Base-by-base conservation (phyloP, 2,113 vertebrate genomes). In the Alethe diademata region DNA sequence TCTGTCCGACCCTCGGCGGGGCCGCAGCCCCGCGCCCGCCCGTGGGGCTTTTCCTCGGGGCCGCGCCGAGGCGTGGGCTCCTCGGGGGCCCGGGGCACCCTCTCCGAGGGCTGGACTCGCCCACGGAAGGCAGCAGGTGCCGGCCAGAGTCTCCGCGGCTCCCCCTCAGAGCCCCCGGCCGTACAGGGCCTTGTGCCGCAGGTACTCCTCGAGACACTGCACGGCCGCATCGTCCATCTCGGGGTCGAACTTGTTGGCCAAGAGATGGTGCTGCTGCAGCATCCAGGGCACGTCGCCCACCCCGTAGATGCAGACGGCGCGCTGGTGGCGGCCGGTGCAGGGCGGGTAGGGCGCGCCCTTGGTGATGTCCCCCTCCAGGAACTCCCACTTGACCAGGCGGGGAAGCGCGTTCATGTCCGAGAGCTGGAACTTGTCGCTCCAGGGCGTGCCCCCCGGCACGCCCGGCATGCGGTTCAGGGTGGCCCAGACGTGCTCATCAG, bases 241-340 rank as follows among this genome's bases (percentile, higher is more conserved):
- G 6, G 98, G 98, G 88, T 99, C 99, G 96, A 99, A 99, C 96
- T 99, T 99, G 96, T 99, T 99, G 87, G 99, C 99, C 43, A 99
- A 82, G 28, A 99, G 97, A 8, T 99, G 99, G 3, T 98, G 98
- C 70, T 98, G 98, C 58, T 60, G 94, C 5, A 99, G 82, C 66
- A 99, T 92, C 99, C 99, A 99, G 10, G 36, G 50, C 40, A 99
- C 88, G 81, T 99, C 99, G 1, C 99, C 99, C 3, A 24, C 56
- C 7, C 99, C 99, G 11, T 99, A 99, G 60, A 99, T 70, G 75
- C 99, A 99, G 61, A 99, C 11, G 0, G 97, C 1, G 60, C 98
- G 98, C 75, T 95, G 98, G 95, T 98, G 95, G 35, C 0, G 15
- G 11, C 99, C 99, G 5, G 97, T 97, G 90, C 99, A 99, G 12